These are phyloP conservation scores for Axea sp. DNA, from an alignment of 2,888 invertebrate genomes.

Conservation along the genomic window DNA sequence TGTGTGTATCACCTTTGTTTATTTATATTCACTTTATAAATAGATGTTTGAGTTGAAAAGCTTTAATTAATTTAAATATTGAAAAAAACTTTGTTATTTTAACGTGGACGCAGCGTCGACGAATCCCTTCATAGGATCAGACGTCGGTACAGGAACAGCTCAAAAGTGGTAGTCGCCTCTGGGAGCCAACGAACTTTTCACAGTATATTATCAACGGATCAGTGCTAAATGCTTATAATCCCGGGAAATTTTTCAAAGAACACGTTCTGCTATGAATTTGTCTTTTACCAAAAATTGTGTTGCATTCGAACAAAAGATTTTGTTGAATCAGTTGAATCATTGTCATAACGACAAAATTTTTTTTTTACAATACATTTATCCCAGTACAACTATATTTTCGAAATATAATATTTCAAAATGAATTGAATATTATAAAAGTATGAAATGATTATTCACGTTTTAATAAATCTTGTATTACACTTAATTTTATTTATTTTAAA, in stretches of 20 bases:
- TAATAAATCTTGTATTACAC: too few relatives aligned
- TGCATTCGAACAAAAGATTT: neutral
- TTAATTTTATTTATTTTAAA: too few relatives aligned
- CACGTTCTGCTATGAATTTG: slow-evolving; percentile 30
- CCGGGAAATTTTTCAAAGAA: slow-evolving; percentile 18
- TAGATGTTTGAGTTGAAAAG: too few relatives aligned
- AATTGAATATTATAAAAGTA: too few relatives aligned
- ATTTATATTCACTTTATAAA: too few relatives aligned
- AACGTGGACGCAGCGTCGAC: slow-evolving; percentile 71
- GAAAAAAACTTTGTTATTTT: slow-evolving; percentile 44
- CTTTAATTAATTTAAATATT: slow-evolving; percentile 1
- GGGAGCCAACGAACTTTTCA: slow-evolving; percentile 40
- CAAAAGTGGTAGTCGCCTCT: slow-evolving; percentile 74
- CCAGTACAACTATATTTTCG: too few relatives aligned
- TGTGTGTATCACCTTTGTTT: too few relatives aligned
- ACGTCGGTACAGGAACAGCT: slow-evolving; percentile 68
- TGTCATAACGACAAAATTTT: slow-evolving; percentile 3
- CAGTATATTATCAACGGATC: slow-evolving; percentile 18
- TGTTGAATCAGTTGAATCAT: slow-evolving; percentile 1
- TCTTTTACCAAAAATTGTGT: slow-evolving; percentile 21
- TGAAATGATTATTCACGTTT: too few relatives aligned
- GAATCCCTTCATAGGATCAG: slow-evolving; percentile 76
- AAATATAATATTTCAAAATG: too few relatives aligned
- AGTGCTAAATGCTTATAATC: slow-evolving; percentile 18
- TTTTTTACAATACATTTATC: too few relatives aligned